Base-by-base conservation (phyloP, 1,140 invertebrate species). In the Dendroctonus ponderosae region DNA sequence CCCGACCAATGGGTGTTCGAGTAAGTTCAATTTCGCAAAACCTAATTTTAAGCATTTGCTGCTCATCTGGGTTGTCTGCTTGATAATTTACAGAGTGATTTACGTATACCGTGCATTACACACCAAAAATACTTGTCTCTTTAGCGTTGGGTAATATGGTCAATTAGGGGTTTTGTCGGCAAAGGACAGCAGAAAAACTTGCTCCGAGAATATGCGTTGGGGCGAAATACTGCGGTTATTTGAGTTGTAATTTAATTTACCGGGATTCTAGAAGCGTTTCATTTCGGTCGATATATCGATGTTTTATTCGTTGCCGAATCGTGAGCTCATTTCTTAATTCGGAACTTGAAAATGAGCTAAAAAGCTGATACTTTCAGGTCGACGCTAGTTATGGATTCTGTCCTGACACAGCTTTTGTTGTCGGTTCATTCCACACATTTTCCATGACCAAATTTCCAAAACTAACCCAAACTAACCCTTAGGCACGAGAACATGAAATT, bases 1-100 rank as follows among this genome's bases (percentile, higher is more conserved):
- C 76, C 0, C 51, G 76, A 62, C 72, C 74, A 5, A 66, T 76
- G 57, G 70, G 70, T 15, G 67, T 71, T 15, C 65, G 62, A 6
- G 53, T 56, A 39, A 56, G 39, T 26, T 26, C 26, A 26, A 26
- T 26, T 26, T 26, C 1, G 26, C 26, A 26, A 26, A 26, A 26
- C 26, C 26, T n/a, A n/a, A n/a, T n/a, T n/a, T n/a, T n/a, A n/a
- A n/a, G n/a, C n/a, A n/a, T n/a, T n/a, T n/a, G n/a, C n/a, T n/a
- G n/a, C n/a, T n/a, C n/a, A n/a, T n/a, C n/a, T n/a, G n/a, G n/a
- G n/a, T n/a, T n/a, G n/a, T n/a, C n/a, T n/a, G n/a, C n/a, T n/a
- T n/a, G n/a, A n/a, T n/a, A n/a, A n/a, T n/a, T n/a, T n/a, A n/a
- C n/a, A n/a, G n/a, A n/a, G n/a, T n/a, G n/a, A n/a, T n/a, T n/a